These are phyloP conservation scores for Loriculus beryllinus DNA, from an alignment of 2,797 vertebrate species.

Conservation along the genomic window DNA sequence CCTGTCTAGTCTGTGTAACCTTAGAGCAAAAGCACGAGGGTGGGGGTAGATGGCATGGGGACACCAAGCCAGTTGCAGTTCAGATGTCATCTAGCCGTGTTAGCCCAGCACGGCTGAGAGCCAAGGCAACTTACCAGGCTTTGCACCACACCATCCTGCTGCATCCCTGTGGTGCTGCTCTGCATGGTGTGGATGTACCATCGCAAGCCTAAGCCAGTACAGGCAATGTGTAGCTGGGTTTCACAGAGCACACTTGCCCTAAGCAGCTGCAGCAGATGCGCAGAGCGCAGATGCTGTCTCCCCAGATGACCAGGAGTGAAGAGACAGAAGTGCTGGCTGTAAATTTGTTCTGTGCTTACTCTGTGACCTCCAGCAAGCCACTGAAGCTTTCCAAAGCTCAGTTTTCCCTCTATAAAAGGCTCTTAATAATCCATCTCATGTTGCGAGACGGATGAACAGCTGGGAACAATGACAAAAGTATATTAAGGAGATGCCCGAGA, in stretches of 20 bases:
- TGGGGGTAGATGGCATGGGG: neutral
- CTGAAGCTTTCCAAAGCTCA: neutral
- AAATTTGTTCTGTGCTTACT: neutral
- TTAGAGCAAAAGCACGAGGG: neutral
- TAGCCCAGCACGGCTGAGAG: neutral
- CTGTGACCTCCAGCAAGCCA: conserved; percentile 2
- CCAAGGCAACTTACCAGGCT: neutral
- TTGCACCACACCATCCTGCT: neutral
- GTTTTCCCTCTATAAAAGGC: neutral
- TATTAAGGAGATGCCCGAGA: neutral
- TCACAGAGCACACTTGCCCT: neutral
- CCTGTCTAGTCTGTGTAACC: neutral
- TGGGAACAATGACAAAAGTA: neutral
- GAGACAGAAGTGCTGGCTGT: neutral
- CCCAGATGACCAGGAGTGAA: neutral
- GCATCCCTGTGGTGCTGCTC: neutral
- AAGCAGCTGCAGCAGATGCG: conserved; percentile 27
- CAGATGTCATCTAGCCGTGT: neutral
- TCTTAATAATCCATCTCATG: neutral
- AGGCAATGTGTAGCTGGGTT: neutral
- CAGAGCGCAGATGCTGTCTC: neutral
- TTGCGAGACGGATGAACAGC: neutral
- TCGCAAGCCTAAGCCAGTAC: neutral
- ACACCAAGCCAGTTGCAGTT: neutral
- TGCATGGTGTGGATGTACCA: neutral